Conservation (phyloP, 2,113 vertebrate species). For the Ptilorrhoa leucosticta region DNA sequence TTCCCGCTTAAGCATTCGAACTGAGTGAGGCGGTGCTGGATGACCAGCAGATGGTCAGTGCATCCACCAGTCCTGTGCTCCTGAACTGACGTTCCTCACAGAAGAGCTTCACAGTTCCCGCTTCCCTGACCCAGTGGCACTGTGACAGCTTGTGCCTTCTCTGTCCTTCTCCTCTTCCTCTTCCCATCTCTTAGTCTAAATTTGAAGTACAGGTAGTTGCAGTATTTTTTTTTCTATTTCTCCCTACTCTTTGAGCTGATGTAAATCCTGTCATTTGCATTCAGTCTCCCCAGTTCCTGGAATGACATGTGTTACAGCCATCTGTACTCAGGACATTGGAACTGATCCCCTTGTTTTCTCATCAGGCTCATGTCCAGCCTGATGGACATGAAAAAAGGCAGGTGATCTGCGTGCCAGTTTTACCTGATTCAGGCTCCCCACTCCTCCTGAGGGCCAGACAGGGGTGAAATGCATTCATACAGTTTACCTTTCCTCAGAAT, state of each 20-base stretch:
- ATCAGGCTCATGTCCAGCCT: not conserved
- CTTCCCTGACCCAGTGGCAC: not conserved
- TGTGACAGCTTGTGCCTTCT: not conserved
- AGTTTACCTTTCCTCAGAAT: not conserved
- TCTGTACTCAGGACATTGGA: not conserved
- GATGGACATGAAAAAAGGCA: not conserved
- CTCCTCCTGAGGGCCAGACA: not conserved
- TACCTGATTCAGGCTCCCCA: not conserved
- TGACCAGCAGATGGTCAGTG: not conserved
- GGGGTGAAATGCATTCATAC: not conserved
- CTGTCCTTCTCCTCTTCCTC: not conserved
- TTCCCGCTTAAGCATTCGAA: not conserved
- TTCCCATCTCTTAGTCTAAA: not conserved
- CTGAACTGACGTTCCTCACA: accelerated
- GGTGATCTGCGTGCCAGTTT: not conserved
- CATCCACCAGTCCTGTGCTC: not conserved
- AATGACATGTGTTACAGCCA: not conserved
- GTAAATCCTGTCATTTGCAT: not conserved
- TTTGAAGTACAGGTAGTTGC: not conserved
- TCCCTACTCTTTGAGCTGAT: not conserved
- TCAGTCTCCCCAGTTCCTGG: not conserved
- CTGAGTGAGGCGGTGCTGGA: not conserved
- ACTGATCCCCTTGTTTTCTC: not conserved
- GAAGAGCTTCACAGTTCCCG: accelerated
- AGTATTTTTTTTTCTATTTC: not conserved